Evolutionary conservation across 2,113 vertebrate species (phyloP).

Genomic region (Stegostoma tigrinum): DNA sequence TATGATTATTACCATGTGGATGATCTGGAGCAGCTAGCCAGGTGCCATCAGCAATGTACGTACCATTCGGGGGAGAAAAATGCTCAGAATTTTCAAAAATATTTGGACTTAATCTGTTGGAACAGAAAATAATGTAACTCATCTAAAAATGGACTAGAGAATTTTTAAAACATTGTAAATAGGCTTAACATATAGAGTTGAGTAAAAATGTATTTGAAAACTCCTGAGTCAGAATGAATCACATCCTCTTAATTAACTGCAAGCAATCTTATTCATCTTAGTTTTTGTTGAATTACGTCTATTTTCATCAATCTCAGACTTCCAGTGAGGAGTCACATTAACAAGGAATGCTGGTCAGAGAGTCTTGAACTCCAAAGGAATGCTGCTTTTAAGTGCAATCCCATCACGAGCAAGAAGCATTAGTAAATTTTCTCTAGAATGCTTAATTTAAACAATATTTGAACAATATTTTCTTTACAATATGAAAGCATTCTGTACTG

Average conservation of each 20-base stretch:
- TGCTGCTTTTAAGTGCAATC: neutral
- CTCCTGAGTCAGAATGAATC: neutral
- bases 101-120: neutral
- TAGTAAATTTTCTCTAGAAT: neutral
- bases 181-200: neutral
- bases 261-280: neutral
- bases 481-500: neutral
- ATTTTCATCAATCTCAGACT: neutral
- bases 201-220: neutral
- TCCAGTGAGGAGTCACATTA: neutral
- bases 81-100: neutral
- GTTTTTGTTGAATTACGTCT: neutral
- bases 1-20: conserved; percentile 76
- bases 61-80: conserved; percentile 40
- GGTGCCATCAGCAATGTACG: conserved; percentile 70
- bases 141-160: neutral
- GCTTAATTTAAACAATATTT: neutral
- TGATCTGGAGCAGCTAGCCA: conserved; percentile 67
- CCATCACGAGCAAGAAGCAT: neutral
- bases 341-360: neutral
- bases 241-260: neutral
- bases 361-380: neutral
- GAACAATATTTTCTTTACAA: neutral
- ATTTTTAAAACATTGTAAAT: neutral
- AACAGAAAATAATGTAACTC: neutral